phyloP scores from a whole-genome alignment of 2,797 vertebrate species.

The Pipistrellus pipistrellus region DNA sequence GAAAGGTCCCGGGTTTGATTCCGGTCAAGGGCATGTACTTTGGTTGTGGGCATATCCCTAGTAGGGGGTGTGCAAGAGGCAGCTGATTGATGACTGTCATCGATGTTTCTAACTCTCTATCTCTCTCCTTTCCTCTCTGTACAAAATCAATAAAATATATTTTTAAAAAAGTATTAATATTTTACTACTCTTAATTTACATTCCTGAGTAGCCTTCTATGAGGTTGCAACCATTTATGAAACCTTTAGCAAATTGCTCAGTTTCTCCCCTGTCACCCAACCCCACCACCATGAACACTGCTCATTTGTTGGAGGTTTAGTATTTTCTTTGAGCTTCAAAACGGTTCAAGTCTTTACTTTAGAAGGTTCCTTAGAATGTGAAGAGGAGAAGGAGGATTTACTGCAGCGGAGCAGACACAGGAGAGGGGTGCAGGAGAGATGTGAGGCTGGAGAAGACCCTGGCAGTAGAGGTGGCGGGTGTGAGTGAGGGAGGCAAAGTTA shows the following conservation, averaged over 20 bases:
- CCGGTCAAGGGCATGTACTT: no score
- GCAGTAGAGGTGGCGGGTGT: no score
- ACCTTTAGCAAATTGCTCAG: neutral
- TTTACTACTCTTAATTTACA: conserved; percentile 32
- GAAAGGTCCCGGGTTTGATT: no score
- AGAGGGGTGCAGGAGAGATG: neutral
- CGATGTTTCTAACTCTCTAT: no score
- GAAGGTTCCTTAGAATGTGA: neutral
- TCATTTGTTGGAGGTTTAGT: neutral
- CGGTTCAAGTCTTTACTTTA: neutral
- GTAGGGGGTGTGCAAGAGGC: no score
- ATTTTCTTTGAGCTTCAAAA: neutral
- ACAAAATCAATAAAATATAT: no score
- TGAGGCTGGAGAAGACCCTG: neutral
- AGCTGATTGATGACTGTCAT: no score
- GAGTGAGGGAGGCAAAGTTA: neutral
- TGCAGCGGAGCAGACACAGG: fast-evolving
- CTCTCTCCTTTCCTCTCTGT: no score
- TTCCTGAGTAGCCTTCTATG: conserved; percentile 12
- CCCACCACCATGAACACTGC: no score
- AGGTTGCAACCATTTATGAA: conserved; percentile 32
- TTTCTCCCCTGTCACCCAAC: neutral
- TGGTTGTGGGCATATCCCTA: no score
- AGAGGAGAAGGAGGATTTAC: neutral
- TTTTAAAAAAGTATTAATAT: conserved; percentile 6